A percentile compares a stretch with the other conserved stretches of the same genome.
Evolutionary conservation across 2,113 vertebrate species (phyloP).

Genomic region (Seriola quinqueradiata): DNA sequence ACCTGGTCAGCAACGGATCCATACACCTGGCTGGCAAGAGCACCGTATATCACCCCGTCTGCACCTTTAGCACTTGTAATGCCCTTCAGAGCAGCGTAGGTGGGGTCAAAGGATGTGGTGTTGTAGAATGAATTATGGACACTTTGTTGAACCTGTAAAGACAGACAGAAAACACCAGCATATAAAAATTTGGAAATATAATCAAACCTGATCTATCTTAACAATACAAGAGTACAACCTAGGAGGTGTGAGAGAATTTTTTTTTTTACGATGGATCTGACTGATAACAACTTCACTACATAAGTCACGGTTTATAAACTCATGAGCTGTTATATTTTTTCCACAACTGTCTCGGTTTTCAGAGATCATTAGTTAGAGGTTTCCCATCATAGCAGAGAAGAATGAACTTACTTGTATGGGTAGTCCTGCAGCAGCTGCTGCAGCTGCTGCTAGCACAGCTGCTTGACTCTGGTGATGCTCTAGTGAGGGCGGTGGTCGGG

Average conservation of each 20-base stretch:
- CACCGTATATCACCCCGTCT: slow-evolving; percentile 87
- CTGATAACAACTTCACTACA: neutral
- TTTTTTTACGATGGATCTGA: neutral
- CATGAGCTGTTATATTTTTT: neutral
- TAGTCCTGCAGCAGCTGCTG: slow-evolving; percentile 83
- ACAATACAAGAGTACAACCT: neutral
- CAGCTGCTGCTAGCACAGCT: slow-evolving; percentile 85
- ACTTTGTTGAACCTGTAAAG: slow-evolving; percentile 84
- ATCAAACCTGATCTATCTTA: neutral
- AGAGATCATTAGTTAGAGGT: neutral
- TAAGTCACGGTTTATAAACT: too few species aligned
- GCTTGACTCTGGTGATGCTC: slow-evolving; percentile 88
- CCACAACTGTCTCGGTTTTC: neutral
- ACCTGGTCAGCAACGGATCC: slow-evolving; percentile 87
- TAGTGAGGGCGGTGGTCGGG: slow-evolving; percentile 80
- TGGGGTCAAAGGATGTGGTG: slow-evolving; percentile 87
- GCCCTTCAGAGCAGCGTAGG: slow-evolving; percentile 86
- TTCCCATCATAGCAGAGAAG: neutral
- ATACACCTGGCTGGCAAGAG: slow-evolving; percentile 89
- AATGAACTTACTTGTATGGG: slow-evolving; percentile 75
- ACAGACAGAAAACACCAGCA: neutral
- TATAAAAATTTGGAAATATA: neutral
- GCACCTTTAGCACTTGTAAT: slow-evolving; percentile 81
- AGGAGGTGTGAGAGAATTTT: neutral
- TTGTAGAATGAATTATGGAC: slow-evolving; percentile 88